Conservation (phyloP, 2,113 vertebrate genomes). For the Anolis sagrei region DNA sequence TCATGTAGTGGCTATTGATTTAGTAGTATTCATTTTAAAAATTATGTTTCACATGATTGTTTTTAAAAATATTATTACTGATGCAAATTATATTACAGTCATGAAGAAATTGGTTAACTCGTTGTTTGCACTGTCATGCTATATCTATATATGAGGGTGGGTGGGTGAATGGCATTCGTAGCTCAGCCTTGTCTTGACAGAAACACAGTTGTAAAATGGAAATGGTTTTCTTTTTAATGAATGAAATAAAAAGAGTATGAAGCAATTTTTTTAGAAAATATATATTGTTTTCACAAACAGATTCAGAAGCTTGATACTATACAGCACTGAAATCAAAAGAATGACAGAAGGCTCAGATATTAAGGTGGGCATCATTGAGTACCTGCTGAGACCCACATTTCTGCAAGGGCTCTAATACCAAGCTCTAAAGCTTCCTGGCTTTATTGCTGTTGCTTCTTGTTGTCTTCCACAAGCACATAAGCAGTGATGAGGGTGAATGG, state of each 20-base stretch:
- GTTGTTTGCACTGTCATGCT: conserved; percentile 51
- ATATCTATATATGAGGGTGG: no score
- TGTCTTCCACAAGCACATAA: no score
- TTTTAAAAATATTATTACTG: conserved; percentile 66
- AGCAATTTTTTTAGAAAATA: background rate
- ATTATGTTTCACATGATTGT: conserved; percentile 71
- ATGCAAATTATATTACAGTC: conserved; percentile 68
- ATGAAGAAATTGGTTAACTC: conserved; percentile 72
- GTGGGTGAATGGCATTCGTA: conserved; percentile 51
- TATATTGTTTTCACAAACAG: background rate
- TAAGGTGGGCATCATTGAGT: background rate
- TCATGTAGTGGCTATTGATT: conserved; percentile 74
- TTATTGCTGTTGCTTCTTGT: background rate
- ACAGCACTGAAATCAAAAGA: background rate
- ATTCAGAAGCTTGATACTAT: background rate
- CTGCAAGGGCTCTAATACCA: background rate
- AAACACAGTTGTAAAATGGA: conserved; percentile 64
- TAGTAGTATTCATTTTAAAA: conserved; percentile 73
- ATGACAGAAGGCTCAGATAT: background rate
- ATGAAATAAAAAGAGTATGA: conserved; percentile 56
- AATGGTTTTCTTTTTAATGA: conserved; percentile 63
- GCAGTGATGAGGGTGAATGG: background rate
- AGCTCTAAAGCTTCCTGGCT: background rate
- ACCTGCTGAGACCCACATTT: background rate
- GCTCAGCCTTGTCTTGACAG: conserved; percentile 66